phyloP scores from a whole-genome alignment of 2,888 invertebrate genomes.

The Drosophila villosipedis region DNA sequence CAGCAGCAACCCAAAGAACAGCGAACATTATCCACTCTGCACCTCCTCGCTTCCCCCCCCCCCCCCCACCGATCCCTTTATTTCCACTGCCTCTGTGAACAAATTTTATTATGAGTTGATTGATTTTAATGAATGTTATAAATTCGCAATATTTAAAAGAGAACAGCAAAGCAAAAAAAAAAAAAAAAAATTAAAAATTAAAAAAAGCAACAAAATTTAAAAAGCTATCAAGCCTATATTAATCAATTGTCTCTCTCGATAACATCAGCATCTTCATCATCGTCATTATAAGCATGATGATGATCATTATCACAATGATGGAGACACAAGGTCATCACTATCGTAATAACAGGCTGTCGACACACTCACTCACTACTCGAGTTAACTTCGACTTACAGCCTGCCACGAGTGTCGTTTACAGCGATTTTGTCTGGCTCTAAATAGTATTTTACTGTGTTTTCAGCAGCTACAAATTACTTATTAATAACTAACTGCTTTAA shows the following conservation, averaged over 20 bases:
- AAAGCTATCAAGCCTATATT: slow-evolving; percentile 47
- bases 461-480: background rate
- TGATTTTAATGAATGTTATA: slow-evolving; percentile 78
- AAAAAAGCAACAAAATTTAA: background rate
- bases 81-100: slow-evolving; percentile 9
- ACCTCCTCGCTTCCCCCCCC: background rate
- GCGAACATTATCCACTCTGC: background rate
- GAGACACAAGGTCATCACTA: slow-evolving; percentile 45
- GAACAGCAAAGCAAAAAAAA: slow-evolving; percentile 6
- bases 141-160: slow-evolving; percentile 66
- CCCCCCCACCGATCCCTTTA: background rate
- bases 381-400: background rate
- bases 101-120: slow-evolving; percentile 67
- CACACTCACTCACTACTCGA: background rate
- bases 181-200: background rate
- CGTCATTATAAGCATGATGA: slow-evolving; percentile 27
- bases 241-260: slow-evolving; percentile 53
- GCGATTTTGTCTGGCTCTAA: background rate
- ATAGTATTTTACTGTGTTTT: background rate
- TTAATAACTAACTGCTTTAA: background rate
- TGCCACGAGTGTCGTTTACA: slow-evolving; percentile 22
- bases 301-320: slow-evolving; percentile 12
- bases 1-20: background rate
- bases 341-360: slow-evolving; percentile 28
- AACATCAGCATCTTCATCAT: slow-evolving; percentile 33